Percentiles rank a stretch among this genome's conserved stretches.
phyloP scores from a whole-genome alignment of 2,888 invertebrate species.

The Sarcophaga carnaria region DNA sequence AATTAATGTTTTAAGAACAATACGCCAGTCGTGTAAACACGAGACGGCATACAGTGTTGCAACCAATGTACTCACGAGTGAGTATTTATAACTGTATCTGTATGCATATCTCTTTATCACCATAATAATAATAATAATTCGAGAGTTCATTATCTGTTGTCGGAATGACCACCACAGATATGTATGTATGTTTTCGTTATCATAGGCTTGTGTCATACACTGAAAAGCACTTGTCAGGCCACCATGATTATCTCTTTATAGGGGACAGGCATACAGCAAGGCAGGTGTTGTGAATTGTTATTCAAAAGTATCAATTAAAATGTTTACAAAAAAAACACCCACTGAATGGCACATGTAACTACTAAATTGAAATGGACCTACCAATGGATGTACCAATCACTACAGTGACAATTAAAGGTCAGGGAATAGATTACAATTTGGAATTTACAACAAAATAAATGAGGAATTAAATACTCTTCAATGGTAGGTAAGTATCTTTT shows the following conservation, averaged over 20 bases:
- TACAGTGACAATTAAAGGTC: background rate
- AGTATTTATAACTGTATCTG: background rate
- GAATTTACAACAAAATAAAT: background rate
- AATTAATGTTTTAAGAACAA: constrained; percentile 38
- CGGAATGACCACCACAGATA: constrained; percentile 25
- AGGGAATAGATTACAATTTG: background rate
- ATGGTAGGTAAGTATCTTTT: background rate
- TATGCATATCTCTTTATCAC: background rate
- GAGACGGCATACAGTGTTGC: background rate
- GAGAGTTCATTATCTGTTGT: constrained; percentile 45
- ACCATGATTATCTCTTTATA: background rate
- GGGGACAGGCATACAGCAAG: no score
- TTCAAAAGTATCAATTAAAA: background rate
- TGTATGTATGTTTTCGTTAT: background rate
- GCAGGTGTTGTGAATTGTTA: constrained; percentile 4
- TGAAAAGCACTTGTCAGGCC: constrained; percentile 3
- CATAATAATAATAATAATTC: background rate
- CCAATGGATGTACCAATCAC: background rate
- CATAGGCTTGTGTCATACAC: background rate
- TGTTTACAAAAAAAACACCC: constrained; percentile 6
- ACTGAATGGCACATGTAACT: background rate
- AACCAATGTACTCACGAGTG: background rate
- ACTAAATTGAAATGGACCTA: background rate
- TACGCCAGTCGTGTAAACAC: constrained; percentile 17
- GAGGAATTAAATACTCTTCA: background rate